Percentiles rank a stretch among this genome's conserved stretches.
Conservation (phyloP, 1,140 invertebrate species). For the Hesperophylax magnus region DNA sequence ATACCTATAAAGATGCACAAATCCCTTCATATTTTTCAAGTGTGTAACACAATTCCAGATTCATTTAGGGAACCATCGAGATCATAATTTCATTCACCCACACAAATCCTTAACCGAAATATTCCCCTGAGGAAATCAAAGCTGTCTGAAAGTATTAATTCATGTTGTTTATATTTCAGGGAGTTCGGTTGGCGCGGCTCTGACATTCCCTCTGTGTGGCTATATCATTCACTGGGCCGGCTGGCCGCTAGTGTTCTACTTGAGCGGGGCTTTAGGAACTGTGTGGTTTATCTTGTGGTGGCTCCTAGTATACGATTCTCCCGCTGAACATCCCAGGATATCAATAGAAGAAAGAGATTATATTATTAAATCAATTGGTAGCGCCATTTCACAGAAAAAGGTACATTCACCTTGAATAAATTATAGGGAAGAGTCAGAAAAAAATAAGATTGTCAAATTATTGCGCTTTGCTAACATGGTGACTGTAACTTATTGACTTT, state of each 20-base stretch:
- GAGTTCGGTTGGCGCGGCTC: slow-evolving; percentile 78
- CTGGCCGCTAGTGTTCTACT: slow-evolving; percentile 85
- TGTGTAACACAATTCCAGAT: no score
- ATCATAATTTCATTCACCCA: no score
- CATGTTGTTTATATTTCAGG: slow-evolving; percentile 64
- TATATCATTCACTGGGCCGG: slow-evolving; percentile 75
- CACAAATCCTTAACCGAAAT: no score
- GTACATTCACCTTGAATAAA: slow-evolving; percentile 50
- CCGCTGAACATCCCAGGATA: slow-evolving; percentile 83
- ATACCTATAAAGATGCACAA: no score
- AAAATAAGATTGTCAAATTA: no score
- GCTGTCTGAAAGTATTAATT: background rate
- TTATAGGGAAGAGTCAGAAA: no score
- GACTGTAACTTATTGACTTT: no score
- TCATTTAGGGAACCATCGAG: no score
- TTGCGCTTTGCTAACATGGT: no score
- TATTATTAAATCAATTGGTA: slow-evolving; percentile 73
- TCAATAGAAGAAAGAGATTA: slow-evolving; percentile 75
- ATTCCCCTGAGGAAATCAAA: background rate
- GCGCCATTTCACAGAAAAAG: slow-evolving; percentile 62
- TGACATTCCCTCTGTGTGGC: slow-evolving; percentile 80
- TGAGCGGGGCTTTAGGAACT: slow-evolving; percentile 75
- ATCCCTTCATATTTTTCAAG: no score
- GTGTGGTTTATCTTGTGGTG: slow-evolving; percentile 80
- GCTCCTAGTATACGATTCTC: slow-evolving; percentile 77